phyloP scores from a whole-genome alignment of 2,797 vertebrate species.

The Microchirus variegatus region DNA sequence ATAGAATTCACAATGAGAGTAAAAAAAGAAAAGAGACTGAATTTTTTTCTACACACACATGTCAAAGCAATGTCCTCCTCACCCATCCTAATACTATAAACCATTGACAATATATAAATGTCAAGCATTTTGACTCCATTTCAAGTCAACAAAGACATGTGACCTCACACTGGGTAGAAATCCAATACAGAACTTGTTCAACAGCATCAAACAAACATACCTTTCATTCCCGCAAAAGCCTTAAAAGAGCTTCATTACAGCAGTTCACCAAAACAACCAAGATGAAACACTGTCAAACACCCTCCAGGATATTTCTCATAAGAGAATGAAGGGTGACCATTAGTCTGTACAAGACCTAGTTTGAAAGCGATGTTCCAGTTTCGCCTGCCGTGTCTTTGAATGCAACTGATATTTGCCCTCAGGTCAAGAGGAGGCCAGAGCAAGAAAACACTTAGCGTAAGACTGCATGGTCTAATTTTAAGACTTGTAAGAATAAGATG shows the following conservation, averaged over 20 bases:
- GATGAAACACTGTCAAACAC: conserved; percentile 9
- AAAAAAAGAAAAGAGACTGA: no score
- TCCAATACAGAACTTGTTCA: conserved; percentile 18
- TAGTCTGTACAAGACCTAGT: conserved; percentile 57
- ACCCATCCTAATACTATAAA: no score
- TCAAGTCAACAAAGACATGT: neutral
- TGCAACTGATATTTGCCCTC: conserved; percentile 48
- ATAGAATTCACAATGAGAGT: no score
- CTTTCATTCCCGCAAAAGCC: conserved; percentile 35
- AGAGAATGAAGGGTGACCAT: conserved; percentile 42
- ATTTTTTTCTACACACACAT: no score
- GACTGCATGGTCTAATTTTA: conserved; percentile 6
- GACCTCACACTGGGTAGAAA: conserved; percentile 12
- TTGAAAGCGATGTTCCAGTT: conserved; percentile 60
- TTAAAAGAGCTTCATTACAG: conserved; percentile 7
- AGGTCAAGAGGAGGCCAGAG: conserved; percentile 41
- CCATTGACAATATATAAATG: no score
- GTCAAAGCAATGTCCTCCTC: no score
- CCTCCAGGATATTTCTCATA: conserved; percentile 38
- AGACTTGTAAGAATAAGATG: neutral
- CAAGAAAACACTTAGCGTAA: conserved; percentile 18
- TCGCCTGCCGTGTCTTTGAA: conserved; percentile 54
- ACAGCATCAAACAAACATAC: conserved; percentile 26
- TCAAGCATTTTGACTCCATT: neutral
- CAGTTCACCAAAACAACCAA: conserved; percentile 26